phyloP scores from a whole-genome alignment of 2,113 vertebrate genomes.

The Indicator indicator region DNA sequence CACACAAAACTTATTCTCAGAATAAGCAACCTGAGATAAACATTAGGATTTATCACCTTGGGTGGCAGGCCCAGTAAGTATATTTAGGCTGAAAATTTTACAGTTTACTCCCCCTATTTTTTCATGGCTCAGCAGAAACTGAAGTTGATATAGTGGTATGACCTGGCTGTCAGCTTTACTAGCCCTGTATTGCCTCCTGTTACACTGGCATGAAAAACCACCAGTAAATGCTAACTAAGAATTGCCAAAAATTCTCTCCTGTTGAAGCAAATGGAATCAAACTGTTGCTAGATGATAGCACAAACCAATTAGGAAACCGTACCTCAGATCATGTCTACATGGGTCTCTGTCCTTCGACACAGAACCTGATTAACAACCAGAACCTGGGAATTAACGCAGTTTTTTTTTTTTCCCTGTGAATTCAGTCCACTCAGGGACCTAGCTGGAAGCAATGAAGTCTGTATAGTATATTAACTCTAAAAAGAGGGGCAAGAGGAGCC shows the following conservation, averaged over 20 bases:
- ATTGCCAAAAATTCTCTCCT: background rate
- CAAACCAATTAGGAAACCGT: background rate
- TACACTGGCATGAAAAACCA: background rate
- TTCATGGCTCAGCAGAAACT: background rate
- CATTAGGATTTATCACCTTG: background rate
- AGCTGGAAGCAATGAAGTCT: background rate
- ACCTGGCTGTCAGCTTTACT: background rate
- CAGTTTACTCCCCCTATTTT: background rate
- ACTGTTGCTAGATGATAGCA: background rate
- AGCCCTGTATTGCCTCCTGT: background rate
- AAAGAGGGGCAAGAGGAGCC: too few species aligned
- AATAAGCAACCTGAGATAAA: background rate
- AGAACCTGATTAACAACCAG: background rate
- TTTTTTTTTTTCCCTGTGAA: background rate
- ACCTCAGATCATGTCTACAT: background rate
- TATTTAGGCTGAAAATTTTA: background rate
- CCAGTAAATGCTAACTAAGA: background rate
- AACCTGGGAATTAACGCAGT: background rate
- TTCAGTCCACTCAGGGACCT: background rate
- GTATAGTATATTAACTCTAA: too few species aligned
- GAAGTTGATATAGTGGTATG: background rate
- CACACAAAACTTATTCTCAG: background rate
- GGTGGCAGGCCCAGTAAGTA: background rate
- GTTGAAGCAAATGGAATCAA: background rate
- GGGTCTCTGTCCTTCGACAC: background rate